Base-by-base conservation (phyloP, 2,113 vertebrate genomes). In the Laticauda colubrina region DNA sequence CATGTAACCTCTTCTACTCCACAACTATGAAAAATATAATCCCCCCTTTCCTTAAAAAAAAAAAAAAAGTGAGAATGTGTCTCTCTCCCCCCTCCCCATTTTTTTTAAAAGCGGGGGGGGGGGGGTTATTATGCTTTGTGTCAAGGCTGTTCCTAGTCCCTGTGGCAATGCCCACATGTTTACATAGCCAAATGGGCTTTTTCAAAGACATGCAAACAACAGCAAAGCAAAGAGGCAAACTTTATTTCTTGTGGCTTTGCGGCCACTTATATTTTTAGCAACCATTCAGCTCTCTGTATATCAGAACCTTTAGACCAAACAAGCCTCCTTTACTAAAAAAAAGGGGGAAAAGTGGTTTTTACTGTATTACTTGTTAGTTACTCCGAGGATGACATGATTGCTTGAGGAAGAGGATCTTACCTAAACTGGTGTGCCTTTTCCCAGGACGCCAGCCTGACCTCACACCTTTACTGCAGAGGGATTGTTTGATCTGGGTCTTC, bases 51-150 rank as follows among this genome's bases (percentile, higher is more conserved):
- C 20, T 69, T 0, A 3, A 39, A 81, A n/a, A 64, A n/a, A n/a
- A 39, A 14, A 64, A 69, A 75, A 43, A 75, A 75, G 14, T 39
- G 69, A 81, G 34, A 18, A 34, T 39, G 34, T 81, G 34, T 81
- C 39, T 39, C 34, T 81, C 34, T 5, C 3, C 1, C 69, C 14
- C 6, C 9, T 4, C 6, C 14, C 6, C 9, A 1, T 29, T 9
- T 9, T 1, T 20, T 81, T 81, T n/a, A n/a, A n/a, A n/a, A n/a
- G n/a, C n/a, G 43, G 0, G 1, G 7, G 0, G 48, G 48, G 48
- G 45, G 48, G 39, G 34, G 21, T 43, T 81, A 7, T 34, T 18
- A 69, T 34, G 64, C 64, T 69, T 69, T 39, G 18, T 81, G 21
- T 81, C 34, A 21, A 81, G 34, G 75, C 75, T 43, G 75, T 81